Evolutionary conservation across 2,797 vertebrate genomes (phyloP).

Genomic region (Furcifer pardalis): DNA sequence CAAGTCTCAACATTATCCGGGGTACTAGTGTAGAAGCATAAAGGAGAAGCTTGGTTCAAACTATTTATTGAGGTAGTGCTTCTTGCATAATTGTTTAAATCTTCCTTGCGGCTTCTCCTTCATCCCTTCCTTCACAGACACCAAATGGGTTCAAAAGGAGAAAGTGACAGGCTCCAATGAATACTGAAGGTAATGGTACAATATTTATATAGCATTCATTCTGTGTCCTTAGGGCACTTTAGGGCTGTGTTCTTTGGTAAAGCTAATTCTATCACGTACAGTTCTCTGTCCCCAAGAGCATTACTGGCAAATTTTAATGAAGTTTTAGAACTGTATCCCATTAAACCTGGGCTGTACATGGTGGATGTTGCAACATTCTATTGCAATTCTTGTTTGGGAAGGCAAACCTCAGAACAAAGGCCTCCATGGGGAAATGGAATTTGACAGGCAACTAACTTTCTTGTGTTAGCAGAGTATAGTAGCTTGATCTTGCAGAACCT

Average conservation of each 20-base stretch:
- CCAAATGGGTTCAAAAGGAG: not conserved
- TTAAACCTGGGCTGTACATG: not conserved
- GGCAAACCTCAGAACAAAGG: constrained; percentile 22
- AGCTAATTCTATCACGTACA: not conserved
- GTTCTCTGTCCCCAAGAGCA: not conserved
- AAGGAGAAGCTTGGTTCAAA: not conserved
- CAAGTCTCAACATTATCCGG: too few relatives aligned
- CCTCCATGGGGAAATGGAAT: not conserved
- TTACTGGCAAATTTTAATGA: constrained; percentile 1
- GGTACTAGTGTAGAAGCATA: too few relatives aligned
- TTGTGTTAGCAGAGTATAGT: not conserved
- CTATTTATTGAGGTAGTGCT: not conserved
- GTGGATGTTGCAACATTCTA: not conserved
- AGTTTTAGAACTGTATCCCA: not conserved
- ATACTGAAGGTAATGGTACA: too few relatives aligned
- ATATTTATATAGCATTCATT: not conserved
- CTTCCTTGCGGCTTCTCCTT: too few relatives aligned
- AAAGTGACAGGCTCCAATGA: too few relatives aligned
- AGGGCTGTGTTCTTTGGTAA: not conserved
- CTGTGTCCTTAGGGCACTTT: not conserved
- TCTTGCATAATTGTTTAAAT: not conserved
- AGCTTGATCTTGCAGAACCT: not conserved
- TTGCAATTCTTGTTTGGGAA: constrained; percentile 6
- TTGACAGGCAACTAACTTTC: not conserved
- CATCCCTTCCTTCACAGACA: not conserved